Percentiles rank a stretch among this genome's conserved stretches.
Conservation (phyloP, 2,113 vertebrate genomes). For the Gymnorhina tibicen region DNA sequence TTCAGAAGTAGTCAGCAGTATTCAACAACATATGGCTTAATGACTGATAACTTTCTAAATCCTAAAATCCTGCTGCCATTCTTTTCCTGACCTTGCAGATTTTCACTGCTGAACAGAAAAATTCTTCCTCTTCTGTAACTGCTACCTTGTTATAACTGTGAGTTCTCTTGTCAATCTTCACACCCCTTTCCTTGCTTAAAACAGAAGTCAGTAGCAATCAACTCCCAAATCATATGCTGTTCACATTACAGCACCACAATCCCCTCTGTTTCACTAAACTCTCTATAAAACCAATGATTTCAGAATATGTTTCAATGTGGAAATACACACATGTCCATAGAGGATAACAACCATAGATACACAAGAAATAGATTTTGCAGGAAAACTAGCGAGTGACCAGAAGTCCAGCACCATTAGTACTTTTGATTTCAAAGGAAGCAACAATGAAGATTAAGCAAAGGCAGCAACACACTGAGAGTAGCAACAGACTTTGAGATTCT, state of each 20-base stretch:
- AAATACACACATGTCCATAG: neutral
- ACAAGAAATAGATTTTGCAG: neutral
- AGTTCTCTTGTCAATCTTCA: neutral
- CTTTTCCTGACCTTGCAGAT: neutral
- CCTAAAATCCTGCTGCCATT: neutral
- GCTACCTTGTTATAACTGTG: neutral
- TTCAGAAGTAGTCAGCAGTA: neutral
- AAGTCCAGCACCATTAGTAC: neutral
- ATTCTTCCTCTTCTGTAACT: neutral
- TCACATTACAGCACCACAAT: neutral
- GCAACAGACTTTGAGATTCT: neutral
- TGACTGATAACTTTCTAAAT: neutral
- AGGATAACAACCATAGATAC: neutral
- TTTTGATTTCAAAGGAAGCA: neutral
- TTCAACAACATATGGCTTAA: neutral
- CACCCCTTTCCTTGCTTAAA: neutral
- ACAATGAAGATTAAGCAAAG: neutral
- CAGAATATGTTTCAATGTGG: neutral
- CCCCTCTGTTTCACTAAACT: neutral
- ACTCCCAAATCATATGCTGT: neutral
- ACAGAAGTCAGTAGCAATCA: neutral
- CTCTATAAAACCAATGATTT: neutral
- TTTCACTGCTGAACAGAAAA: neutral
- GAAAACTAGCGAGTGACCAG: neutral
- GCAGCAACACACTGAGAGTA: neutral